phyloP scores from a whole-genome alignment of 1,140 invertebrate species.

The Drosophila mojavensis region DNA sequence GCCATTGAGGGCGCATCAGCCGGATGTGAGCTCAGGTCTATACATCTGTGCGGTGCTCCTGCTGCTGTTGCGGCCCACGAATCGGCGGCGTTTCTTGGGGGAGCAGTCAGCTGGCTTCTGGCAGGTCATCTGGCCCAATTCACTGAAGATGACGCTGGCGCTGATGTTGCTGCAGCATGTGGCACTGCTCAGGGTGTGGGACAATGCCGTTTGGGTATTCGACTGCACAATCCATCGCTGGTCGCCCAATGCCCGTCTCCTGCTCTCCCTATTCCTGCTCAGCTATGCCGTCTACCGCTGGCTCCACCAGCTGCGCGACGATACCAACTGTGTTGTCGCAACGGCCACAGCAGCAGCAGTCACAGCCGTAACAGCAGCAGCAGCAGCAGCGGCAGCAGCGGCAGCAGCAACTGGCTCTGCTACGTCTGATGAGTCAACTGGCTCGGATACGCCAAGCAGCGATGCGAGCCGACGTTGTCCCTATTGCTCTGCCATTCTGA shows the following conservation, averaged over 20 bases:
- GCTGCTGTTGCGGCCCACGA: constrained; percentile 19
- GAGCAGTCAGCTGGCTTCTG: not conserved
- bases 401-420: not conserved
- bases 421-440: not conserved
- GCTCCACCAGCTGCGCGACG: not conserved
- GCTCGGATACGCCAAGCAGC: not conserved
- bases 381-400: too few species aligned
- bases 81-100: too few species aligned
- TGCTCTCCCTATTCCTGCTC: constrained; percentile 5
- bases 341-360: not conserved
- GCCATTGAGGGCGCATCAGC: constrained; percentile 15
- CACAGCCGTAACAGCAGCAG: not conserved
- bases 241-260: constrained; percentile 8
- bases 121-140: constrained; percentile 11
- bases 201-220: constrained; percentile 16
- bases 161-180: constrained; percentile 38
- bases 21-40: constrained; percentile 31
- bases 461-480: not conserved
- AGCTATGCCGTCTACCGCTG: constrained; percentile 10
- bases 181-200: constrained; percentile 21
- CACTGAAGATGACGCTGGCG: constrained; percentile 19
- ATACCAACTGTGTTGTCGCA: not conserved
- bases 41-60: constrained; percentile 23
- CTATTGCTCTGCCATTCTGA: not conserved
- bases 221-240: not conserved